Base-by-base conservation (phyloP, 64 coral and sea anemone genomes). In the Dendrophyllia cribrosa region DNA sequence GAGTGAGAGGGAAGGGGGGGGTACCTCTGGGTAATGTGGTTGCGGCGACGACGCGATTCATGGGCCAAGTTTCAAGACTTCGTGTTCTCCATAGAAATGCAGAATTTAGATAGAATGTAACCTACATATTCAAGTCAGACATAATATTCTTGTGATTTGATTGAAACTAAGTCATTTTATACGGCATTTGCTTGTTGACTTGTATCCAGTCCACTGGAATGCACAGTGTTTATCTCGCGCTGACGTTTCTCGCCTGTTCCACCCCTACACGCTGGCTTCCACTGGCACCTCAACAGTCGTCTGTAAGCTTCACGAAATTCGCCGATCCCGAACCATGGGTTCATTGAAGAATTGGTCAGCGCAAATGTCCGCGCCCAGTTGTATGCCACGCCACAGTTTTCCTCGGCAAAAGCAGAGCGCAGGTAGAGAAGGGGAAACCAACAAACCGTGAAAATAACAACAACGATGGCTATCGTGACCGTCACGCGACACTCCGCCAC, bases 301-400 rank as follows among this genome's bases (percentile, higher is more conserved):
- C 83, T 90, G 75, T 96, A 96, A 24, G 91, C 95, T 12, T 80
- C 64, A 73, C 91, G 95, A 84, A 96, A 96, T 52, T 96, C 95
- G 24, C 88, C 91, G 49, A 96, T 96, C 8, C 95, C 60, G 6
- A 89, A 89, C 95, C 95, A 96, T 4, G 95, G 95, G 49, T 96
- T 96, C 75, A 89, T 87, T 2, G 95, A 92, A 1, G 91, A 93
- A 69, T 96, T 96, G 68, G 88, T 94, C 44, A 96, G 26, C 11
- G 95, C 95, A 0, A 96, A 76, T 6, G 95, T 89, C 1, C 95
- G 87, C 21, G 95, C 95, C 95, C 95, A 96, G 60, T 96, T 94
- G 62, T 96, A 96, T 1, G 91, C 81, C 1, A 84, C 79, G 44
- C 95, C 92, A 43, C 68, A 93, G 53, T 93, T 86, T 6, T 87